Conservation (phyloP, 2,888 invertebrate species). For the Endotricha flammealis region DNA sequence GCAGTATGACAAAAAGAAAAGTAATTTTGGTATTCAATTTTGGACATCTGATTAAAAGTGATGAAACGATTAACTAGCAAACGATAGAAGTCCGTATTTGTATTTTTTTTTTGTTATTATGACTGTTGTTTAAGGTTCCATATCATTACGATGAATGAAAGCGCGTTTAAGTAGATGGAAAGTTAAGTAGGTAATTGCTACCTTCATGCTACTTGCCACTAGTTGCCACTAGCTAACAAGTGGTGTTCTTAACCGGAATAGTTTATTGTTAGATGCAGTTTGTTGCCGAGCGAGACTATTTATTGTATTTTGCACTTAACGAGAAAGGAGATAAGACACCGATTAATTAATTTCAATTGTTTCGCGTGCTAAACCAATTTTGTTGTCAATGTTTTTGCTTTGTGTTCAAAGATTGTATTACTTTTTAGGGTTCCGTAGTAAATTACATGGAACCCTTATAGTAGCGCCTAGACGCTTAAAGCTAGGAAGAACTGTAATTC, state of each 20-base stretch:
- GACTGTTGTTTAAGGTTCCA: slow-evolving; percentile 19
- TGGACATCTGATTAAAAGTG: too few species aligned
- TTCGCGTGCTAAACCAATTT: slow-evolving; percentile 19
- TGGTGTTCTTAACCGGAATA: slow-evolving; percentile 11
- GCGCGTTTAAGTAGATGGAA: slow-evolving; percentile 30
- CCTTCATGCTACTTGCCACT: slow-evolving; percentile 30
- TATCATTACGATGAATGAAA: slow-evolving; percentile 35
- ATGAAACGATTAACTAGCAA: too few species aligned
- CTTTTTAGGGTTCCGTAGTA: slow-evolving; percentile 12
- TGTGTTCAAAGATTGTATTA: slow-evolving; percentile 19
- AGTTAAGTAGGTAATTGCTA: slow-evolving; percentile 50
- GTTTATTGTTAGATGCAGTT: slow-evolving; percentile 25
- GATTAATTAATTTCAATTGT: not conserved
- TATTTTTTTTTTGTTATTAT: slow-evolving; percentile 5
- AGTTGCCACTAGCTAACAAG: slow-evolving; percentile 11
- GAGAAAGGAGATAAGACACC: slow-evolving; percentile 17
- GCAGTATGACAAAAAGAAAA: too few species aligned
- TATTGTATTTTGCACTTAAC: slow-evolving; percentile 27
- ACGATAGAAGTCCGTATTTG: too few species aligned
- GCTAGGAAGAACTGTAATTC: too few species aligned
- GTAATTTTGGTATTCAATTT: too few species aligned
- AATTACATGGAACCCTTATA: too few species aligned
- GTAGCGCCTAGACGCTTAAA: too few species aligned
- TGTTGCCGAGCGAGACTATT: slow-evolving; percentile 13
- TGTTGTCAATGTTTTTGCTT: slow-evolving; percentile 25